Percentiles rank a stretch among this genome's conserved stretches.
phyloP scores from a whole-genome alignment of 35 echinoderm and acorn worm genomes.

The Acanthaster planci region DNA sequence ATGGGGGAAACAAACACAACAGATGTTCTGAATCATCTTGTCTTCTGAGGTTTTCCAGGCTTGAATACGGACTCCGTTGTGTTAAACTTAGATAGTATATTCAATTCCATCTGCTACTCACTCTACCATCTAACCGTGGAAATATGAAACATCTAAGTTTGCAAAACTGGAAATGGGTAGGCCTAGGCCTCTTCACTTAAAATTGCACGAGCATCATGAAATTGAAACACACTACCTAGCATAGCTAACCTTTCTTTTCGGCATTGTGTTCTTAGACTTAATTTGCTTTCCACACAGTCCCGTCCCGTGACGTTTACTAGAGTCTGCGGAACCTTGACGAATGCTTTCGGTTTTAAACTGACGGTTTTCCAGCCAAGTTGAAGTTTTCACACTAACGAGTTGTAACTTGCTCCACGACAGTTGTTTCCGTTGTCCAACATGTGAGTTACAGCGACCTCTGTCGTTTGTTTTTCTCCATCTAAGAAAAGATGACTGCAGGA shows the following conservation, averaged over 20 bases:
- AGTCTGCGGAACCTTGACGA: not conserved
- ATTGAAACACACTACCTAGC: not conserved
- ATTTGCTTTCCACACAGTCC: not conserved
- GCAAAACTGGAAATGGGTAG: not conserved
- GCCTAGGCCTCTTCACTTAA: not conserved
- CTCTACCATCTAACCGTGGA: not conserved
- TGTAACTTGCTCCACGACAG: not conserved
- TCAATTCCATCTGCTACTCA: not conserved
- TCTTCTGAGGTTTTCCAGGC: too few relatives aligned
- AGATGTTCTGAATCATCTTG: too few relatives aligned
- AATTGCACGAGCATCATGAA: not conserved
- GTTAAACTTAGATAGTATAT: not conserved
- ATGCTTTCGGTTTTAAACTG: not conserved
- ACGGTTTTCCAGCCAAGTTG: not conserved
- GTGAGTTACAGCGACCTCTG: slow-evolving; percentile 20
- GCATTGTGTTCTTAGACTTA: not conserved
- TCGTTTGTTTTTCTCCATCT: not conserved
- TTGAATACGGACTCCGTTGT: not conserved
- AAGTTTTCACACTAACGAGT: not conserved
- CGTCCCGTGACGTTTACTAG: not conserved
- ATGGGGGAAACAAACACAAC: too few relatives aligned
- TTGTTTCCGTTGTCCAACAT: slow-evolving; percentile 2
- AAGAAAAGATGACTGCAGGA: not conserved
- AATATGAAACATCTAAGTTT: not conserved
- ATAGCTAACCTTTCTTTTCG: slow-evolving; percentile 6